These are phyloP conservation scores for Eulemur coronatus DNA, from an alignment of 2,797 vertebrate species.

Conservation along the genomic window DNA sequence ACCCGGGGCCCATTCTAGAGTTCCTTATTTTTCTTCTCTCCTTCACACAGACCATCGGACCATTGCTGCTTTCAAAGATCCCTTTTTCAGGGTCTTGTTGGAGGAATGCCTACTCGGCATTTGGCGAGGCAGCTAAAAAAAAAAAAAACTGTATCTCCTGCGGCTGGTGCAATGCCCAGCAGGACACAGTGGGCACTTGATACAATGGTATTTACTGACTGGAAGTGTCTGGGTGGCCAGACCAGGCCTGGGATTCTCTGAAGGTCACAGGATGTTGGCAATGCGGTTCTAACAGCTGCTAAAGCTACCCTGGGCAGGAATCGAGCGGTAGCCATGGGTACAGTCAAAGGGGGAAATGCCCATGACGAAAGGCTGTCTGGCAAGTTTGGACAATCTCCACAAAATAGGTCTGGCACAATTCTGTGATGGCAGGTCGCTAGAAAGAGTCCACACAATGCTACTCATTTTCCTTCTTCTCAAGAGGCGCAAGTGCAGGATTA, in stretches of 20 bases:
- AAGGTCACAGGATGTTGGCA: constrained; percentile 68
- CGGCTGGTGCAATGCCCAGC: constrained; percentile 15
- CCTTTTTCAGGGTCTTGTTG: background rate
- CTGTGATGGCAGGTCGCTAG: background rate
- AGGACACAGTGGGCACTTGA: constrained; percentile 12
- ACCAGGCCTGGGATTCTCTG: constrained; percentile 48
- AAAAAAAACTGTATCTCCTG: background rate
- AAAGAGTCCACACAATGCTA: background rate
- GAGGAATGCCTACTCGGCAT: background rate
- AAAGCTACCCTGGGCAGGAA: constrained; percentile 20
- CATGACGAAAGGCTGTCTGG: constrained; percentile 53
- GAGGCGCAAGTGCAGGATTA: background rate
- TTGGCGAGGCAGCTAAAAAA: constrained; percentile 14
- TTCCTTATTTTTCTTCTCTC: background rate
- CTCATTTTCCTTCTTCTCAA: background rate
- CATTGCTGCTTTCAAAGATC: background rate
- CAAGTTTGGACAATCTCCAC: constrained; percentile 24
- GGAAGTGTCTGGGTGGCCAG: constrained; percentile 55
- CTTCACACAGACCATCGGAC: background rate
- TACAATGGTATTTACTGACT: constrained; percentile 32
- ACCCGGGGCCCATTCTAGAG: background rate
- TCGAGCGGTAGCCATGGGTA: constrained; percentile 54
- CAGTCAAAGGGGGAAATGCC: constrained; percentile 43
- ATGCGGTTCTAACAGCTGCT: constrained; percentile 59
- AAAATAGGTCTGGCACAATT: background rate